Evolutionary conservation across 2,797 vertebrate species (phyloP).

Genomic region (Tragelaphus oryx): DNA sequence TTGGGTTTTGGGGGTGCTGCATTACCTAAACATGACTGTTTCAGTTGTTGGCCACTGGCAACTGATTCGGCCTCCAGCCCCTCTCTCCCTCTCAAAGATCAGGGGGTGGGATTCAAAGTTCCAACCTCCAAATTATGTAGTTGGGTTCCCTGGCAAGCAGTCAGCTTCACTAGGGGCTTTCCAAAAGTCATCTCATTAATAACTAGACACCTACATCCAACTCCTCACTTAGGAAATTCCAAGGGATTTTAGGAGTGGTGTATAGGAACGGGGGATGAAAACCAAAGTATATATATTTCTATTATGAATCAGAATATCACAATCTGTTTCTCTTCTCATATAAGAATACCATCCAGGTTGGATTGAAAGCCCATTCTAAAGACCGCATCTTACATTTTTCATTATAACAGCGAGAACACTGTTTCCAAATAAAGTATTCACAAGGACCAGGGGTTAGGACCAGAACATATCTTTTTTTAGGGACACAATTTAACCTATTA

Average conservation of each 20-base stretch:
- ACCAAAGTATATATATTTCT: neutral
- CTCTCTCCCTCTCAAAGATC: neutral
- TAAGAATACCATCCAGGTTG: neutral
- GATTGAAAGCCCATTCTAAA: neutral
- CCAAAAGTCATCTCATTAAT: neutral
- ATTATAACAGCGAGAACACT: neutral
- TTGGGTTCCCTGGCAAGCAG: neutral
- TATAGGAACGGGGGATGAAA: neutral
- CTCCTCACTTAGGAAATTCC: neutral
- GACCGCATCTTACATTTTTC: neutral
- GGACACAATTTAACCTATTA: neutral
- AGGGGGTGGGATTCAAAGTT: neutral
- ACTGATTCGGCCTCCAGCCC: neutral
- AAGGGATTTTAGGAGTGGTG: neutral
- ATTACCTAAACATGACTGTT: too few species aligned
- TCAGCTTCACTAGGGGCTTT: neutral
- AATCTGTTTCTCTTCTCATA: neutral
- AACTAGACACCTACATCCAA: neutral
- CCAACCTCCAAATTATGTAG: neutral
- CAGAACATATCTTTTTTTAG: neutral
- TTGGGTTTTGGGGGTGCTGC: neutral
- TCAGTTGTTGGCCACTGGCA: neutral
- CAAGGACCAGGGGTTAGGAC: neutral
- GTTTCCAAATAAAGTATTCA: neutral
- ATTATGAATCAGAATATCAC: neutral